Percentiles rank a stretch among this genome's conserved stretches.
These are phyloP conservation scores for Platyrinchus mystaceus DNA, from an alignment of 2,797 vertebrate species.

Conservation along the genomic window DNA sequence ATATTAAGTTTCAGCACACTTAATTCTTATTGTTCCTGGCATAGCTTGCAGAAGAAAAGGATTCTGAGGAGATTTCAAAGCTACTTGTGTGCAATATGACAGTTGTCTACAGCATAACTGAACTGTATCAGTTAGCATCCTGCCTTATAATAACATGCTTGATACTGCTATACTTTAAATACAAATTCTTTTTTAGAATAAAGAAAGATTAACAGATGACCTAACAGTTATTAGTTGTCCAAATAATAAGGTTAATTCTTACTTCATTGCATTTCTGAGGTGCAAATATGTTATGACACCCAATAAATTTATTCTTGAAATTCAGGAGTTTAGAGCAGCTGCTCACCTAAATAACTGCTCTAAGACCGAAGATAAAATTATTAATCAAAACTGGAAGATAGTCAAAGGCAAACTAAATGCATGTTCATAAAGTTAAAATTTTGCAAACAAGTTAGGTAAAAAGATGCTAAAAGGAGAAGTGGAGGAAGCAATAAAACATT, in stretches of 20 bases:
- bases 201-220: neutral
- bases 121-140: neutral
- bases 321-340: neutral
- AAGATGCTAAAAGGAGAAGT: neutral
- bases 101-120: neutral
- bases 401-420: neutral
- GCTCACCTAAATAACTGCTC: neutral
- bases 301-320: neutral
- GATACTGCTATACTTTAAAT: neutral
- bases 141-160: neutral
- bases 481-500: neutral
- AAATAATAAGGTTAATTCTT: neutral
- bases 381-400: neutral
- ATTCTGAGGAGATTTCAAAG: neutral
- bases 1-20: neutral
- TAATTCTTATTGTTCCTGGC: slow-evolving; percentile 26
- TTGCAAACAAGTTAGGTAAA: neutral
- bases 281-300: neutral
- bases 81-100: neutral
- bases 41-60: neutral
- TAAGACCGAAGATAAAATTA: neutral
- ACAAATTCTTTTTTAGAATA: neutral
- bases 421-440: neutral
- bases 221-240: neutral
- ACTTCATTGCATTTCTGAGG: neutral